Conservation (phyloP, 2,888 invertebrate species). For the Carpatolechia fugitivella region DNA sequence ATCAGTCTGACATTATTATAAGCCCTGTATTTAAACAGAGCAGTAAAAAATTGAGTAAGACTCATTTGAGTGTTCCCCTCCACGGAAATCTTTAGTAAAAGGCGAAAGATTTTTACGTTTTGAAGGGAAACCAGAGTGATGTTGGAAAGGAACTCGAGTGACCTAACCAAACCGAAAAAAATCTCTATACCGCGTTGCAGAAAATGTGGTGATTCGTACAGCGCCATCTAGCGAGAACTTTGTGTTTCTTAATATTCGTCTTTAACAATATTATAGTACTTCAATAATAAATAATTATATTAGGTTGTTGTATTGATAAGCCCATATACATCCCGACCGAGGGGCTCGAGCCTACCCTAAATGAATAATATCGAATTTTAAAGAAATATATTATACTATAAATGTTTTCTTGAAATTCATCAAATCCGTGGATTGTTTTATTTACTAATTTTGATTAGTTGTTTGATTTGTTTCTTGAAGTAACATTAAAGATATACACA, state of each 20-base stretch:
- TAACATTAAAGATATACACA: too few species aligned
- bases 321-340: neutral
- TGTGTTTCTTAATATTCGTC: neutral
- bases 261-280: neutral
- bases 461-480: too few species aligned
- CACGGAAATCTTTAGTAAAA: constrained; percentile 90
- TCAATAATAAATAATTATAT: neutral
- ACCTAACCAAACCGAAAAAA: neutral
- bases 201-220: neutral
- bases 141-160: neutral
- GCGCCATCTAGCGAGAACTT: neutral
- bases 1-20: too few species aligned
- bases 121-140: constrained; percentile 82
- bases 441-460: too few species aligned
- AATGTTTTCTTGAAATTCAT: too few species aligned
- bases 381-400: too few species aligned
- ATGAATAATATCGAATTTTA: too few species aligned
- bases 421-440: too few species aligned
- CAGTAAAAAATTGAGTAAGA: constrained; percentile 37
- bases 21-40: neutral
- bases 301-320: neutral
- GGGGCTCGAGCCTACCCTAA: too few species aligned
- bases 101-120: constrained; percentile 87
- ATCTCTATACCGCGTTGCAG: neutral
- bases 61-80: constrained; percentile 86